These are phyloP conservation scores for Smittia aterrima DNA, from an alignment of 2,888 invertebrate genomes.

Conservation along the genomic window DNA sequence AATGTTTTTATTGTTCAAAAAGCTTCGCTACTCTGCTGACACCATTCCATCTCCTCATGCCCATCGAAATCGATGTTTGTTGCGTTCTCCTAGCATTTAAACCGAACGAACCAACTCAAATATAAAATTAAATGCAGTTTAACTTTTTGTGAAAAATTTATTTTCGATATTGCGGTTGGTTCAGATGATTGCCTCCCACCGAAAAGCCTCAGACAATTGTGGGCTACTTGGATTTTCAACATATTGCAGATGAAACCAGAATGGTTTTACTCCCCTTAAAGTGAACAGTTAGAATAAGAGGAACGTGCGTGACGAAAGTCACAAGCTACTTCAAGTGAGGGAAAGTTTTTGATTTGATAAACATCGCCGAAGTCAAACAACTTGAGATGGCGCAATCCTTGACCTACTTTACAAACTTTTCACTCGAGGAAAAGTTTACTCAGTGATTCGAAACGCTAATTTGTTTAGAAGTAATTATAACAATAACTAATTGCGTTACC, in stretches of 20 bases:
- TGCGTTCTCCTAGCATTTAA: background rate
- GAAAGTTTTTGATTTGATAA: too few relatives aligned
- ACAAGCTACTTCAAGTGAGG: too few relatives aligned
- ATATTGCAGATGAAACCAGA: constrained; percentile 3
- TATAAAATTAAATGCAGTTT: background rate
- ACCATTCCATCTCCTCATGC: background rate
- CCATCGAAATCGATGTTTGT: background rate
- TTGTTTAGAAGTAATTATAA: background rate
- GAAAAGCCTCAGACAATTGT: background rate
- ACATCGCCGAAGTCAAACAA: too few relatives aligned
- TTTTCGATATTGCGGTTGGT: background rate
- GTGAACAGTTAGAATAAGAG: too few relatives aligned
- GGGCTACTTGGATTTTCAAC: background rate
- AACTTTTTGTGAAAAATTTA: background rate
- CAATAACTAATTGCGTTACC: constrained; percentile 3
- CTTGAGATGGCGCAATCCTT: too few relatives aligned
- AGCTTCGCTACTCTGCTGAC: background rate
- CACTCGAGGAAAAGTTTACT: background rate
- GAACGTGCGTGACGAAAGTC: background rate
- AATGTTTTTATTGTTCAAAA: constrained; percentile 5
- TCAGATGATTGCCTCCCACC: background rate
- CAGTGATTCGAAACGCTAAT: background rate
- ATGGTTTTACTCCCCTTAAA: too few relatives aligned
- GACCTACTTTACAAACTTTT: too few relatives aligned
- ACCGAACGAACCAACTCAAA: background rate